These are phyloP conservation scores for Hemithea aestivaria DNA, from an alignment of 2,888 invertebrate species.

Conservation along the genomic window DNA sequence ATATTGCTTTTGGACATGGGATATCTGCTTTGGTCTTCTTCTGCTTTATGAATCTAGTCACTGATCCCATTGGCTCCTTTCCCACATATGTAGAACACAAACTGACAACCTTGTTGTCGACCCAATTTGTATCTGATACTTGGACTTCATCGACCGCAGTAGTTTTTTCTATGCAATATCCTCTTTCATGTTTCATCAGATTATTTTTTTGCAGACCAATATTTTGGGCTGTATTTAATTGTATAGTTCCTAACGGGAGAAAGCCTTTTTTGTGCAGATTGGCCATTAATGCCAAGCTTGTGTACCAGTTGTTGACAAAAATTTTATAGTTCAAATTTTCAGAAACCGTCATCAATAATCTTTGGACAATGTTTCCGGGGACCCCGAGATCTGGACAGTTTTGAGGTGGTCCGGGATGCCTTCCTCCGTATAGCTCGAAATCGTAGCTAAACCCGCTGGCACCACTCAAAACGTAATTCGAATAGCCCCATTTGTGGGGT, in stretches of 20 bases:
- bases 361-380: constrained; percentile 22
- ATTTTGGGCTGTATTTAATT: no score
- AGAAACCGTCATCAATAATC: constrained; percentile 19
- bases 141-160: not conserved
- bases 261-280: no score
- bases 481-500: constrained; percentile 44
- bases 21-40: constrained; percentile 20
- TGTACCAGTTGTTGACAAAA: no score
- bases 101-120: not conserved
- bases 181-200: not conserved
- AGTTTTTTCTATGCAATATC: not conserved
- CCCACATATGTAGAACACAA: no score
- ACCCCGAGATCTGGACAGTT: constrained; percentile 9
- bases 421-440: constrained; percentile 29
- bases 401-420: constrained; percentile 10
- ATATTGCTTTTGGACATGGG: not conserved
- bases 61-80: not conserved
- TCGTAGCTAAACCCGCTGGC: constrained; percentile 39
- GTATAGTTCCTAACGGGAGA: no score
- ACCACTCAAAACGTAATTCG: constrained; percentile 45
- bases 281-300: no score
- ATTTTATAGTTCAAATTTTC: constrained; percentile 23
- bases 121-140: not conserved
- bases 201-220: not conserved
- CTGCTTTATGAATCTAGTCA: constrained; percentile 22